These are phyloP conservation scores for Progne subis DNA, from an alignment of 2,113 vertebrate species.

Conservation along the genomic window DNA sequence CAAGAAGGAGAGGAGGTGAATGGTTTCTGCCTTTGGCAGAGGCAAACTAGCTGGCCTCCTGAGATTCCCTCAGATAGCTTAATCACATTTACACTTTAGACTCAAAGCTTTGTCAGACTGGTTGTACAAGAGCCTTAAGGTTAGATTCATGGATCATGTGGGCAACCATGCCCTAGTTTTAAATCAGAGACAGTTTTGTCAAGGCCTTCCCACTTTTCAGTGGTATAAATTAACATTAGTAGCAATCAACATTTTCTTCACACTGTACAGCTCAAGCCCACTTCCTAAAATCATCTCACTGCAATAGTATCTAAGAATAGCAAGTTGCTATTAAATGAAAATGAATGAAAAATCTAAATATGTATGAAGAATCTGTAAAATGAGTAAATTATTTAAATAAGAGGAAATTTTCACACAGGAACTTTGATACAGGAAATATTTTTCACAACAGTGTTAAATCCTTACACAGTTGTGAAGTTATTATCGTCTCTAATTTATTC, in stretches of 20 bases:
- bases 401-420: not conserved
- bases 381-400: not conserved
- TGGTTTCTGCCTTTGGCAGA: not conserved
- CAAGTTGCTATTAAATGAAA: not conserved
- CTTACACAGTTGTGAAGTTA: not conserved
- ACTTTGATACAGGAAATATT: not conserved
- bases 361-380: not conserved
- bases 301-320: not conserved
- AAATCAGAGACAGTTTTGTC: not conserved
- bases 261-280: not conserved
- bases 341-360: not conserved
- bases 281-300: not conserved
- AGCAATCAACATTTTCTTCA: not conserved
- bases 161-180: not conserved
- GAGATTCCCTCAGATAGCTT: not conserved
- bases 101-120: not conserved
- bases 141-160: not conserved
- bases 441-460: not conserved
- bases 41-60: not conserved
- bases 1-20: not conserved
- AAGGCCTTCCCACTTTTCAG: not conserved
- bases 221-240: not conserved
- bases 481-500: not conserved
- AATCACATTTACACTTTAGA: not conserved
- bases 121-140: not conserved